Percentiles rank a stretch among this genome's conserved stretches.
Conservation (phyloP, 2,113 vertebrate genomes). For the Jaculus jaculus region DNA sequence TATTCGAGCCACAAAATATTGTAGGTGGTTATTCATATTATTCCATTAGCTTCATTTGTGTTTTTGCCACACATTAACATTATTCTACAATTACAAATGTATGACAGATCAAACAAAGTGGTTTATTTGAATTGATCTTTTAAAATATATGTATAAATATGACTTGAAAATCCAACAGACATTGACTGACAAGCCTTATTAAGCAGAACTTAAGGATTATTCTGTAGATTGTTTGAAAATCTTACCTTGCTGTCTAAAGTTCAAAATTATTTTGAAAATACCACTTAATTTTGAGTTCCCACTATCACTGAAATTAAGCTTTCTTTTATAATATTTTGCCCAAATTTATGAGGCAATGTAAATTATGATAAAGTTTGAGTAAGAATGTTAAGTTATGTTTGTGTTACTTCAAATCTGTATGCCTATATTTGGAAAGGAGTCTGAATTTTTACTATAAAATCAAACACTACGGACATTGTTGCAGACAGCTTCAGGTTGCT, state of each 20-base stretch:
- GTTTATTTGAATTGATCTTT: constrained; percentile 6
- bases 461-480: background rate
- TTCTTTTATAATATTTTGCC: constrained; percentile 31
- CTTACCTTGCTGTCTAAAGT: background rate
- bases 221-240: background rate
- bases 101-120: background rate
- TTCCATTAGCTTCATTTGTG: background rate
- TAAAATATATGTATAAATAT: background rate
- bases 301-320: background rate
- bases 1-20: background rate
- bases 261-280: background rate
- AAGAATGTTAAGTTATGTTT: constrained; percentile 29
- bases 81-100: background rate
- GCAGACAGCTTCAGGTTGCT: no score
- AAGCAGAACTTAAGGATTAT: background rate
- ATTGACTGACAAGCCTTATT: background rate
- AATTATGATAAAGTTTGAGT: background rate
- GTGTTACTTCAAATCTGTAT: background rate
- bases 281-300: background rate
- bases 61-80: background rate
- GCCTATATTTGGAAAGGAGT: constrained; percentile 14
- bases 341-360: background rate
- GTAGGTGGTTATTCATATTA: background rate
- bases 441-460: constrained; percentile 38
- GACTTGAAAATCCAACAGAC: background rate